These are phyloP conservation scores for Streblospio benedicti DNA, from an alignment of 1,140 invertebrate species.

Conservation along the genomic window DNA sequence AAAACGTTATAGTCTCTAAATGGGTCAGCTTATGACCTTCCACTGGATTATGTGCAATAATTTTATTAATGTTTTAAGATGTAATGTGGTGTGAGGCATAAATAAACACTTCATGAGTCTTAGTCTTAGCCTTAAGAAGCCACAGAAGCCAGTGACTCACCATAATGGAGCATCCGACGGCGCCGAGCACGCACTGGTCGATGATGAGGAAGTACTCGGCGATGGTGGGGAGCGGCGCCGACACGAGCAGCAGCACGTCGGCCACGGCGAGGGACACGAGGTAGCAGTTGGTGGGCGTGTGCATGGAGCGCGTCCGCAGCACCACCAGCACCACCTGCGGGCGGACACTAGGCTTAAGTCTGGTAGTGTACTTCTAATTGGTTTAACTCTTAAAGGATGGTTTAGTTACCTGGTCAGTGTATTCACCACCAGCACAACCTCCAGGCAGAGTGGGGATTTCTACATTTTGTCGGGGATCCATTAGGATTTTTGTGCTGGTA, in stretches of 20 bases:
- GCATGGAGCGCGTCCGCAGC: constrained; percentile 47
- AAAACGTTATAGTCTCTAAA: no score
- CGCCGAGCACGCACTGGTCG: constrained; percentile 55
- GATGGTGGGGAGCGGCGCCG: constrained; percentile 53
- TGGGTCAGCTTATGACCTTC: no score
- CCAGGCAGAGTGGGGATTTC: no score
- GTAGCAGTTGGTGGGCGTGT: constrained; percentile 73
- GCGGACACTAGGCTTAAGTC: no score
- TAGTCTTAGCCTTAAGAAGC: no score
- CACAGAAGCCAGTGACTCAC: no score
- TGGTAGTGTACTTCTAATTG: not conserved
- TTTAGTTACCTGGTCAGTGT: not conserved
- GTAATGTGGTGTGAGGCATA: no score
- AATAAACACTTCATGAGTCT: no score
- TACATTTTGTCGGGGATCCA: no score
- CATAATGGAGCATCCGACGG: constrained; percentile 52
- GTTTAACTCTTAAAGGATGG: not conserved
- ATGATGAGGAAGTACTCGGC: constrained; percentile 56
- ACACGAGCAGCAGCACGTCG: constrained; percentile 73
- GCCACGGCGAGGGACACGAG: constrained; percentile 85
- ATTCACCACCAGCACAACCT: not conserved
- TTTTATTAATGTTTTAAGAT: no score
- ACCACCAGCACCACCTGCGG: constrained; percentile 52
- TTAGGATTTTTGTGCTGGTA: no score
- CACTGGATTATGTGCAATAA: no score